These are phyloP conservation scores for Poicephalus meyeri DNA, from an alignment of 2,113 vertebrate species.

Conservation along the genomic window DNA sequence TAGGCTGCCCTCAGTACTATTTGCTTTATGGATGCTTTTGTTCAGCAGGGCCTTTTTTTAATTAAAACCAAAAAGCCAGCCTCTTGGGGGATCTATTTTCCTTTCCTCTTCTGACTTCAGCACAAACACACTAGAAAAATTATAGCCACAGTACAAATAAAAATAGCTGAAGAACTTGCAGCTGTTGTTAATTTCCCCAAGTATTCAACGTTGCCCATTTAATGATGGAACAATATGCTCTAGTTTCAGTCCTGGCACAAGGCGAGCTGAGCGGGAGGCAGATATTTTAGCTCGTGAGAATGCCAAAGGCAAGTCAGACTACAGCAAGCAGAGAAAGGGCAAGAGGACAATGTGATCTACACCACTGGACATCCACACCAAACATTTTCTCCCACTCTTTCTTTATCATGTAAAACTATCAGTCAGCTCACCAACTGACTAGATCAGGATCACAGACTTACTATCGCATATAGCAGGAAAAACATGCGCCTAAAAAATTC, in stretches of 20 bases:
- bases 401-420: background rate
- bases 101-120: conserved; percentile 27
- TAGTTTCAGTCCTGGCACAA: conserved; percentile 27
- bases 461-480: background rate
- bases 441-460: background rate
- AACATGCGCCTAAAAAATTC: conserved; percentile 5
- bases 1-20: background rate
- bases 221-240: conserved; percentile 51
- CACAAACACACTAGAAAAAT: conserved; percentile 31
- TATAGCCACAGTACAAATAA: conserved; percentile 41
- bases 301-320: background rate
- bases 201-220: background rate
- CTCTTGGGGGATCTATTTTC: conserved; percentile 47
- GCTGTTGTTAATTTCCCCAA: conserved; percentile 40
- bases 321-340: background rate
- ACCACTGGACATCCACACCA: background rate
- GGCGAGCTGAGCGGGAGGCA: background rate
- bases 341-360: background rate
- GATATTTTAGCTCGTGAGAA: background rate
- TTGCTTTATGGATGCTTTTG: conserved; percentile 24
- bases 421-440: background rate
- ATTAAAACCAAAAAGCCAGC: background rate
- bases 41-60: background rate
- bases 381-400: background rate
- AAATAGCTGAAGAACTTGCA: conserved; percentile 51